These are phyloP conservation scores for Mola mola DNA, from an alignment of 2,113 vertebrate species.

Conservation along the genomic window DNA sequence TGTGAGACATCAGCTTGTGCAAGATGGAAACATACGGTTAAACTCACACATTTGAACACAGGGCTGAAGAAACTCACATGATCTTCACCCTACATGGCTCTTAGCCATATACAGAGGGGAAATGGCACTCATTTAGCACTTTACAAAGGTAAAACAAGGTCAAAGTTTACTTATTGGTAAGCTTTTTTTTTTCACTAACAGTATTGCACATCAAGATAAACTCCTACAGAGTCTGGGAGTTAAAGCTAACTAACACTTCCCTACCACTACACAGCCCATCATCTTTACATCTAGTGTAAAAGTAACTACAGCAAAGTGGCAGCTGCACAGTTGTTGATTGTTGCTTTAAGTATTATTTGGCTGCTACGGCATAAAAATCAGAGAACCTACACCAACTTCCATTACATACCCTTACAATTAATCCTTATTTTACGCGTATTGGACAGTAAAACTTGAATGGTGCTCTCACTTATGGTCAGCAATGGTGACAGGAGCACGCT, in stretches of 20 bases:
- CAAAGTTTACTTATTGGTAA: no score
- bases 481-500: slow-evolving; percentile 13
- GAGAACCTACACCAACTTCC: slow-evolving; percentile 34
- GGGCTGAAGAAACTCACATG: slow-evolving; percentile 31
- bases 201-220: slow-evolving; percentile 69
- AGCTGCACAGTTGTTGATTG: slow-evolving; percentile 53
- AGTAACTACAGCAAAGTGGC: slow-evolving; percentile 58
- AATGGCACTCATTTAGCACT: slow-evolving; percentile 30
- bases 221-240: slow-evolving; percentile 42
- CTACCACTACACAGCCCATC: slow-evolving; percentile 55
- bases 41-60: slow-evolving; percentile 32
- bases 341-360: slow-evolving; percentile 50
- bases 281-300: slow-evolving; percentile 59
- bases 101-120: slow-evolving; percentile 32
- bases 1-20: slow-evolving; percentile 76
- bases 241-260: slow-evolving; percentile 55
- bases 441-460: slow-evolving; percentile 14
- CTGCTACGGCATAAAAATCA: slow-evolving; percentile 49
- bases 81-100: slow-evolving; percentile 32
- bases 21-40: slow-evolving; percentile 57
- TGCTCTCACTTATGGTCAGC: slow-evolving; percentile 26
- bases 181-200: slow-evolving; percentile 7
- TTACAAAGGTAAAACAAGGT: slow-evolving; percentile 57
- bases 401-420: slow-evolving; percentile 37
- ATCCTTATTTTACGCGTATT: slow-evolving; percentile 28